Evolutionary conservation across 2,113 vertebrate species (phyloP).

Genomic region (Corythornis vintsioides): DNA sequence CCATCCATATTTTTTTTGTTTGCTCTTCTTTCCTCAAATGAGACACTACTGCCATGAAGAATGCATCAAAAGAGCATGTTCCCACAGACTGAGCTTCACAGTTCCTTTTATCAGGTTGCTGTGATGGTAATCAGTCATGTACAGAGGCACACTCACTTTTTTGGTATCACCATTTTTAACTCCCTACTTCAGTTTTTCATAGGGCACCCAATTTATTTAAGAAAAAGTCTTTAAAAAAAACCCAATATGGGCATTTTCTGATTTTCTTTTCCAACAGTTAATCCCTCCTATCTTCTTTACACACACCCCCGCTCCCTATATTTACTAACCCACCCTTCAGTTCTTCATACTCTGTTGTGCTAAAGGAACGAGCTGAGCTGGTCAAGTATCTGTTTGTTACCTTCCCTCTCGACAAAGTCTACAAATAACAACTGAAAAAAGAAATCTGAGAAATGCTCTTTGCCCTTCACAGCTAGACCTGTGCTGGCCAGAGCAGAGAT

Average conservation of each 20-base stretch:
- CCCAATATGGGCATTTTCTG: no score
- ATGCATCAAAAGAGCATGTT: neutral
- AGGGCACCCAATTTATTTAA: neutral
- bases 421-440: neutral
- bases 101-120: neutral
- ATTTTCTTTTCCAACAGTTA: neutral
- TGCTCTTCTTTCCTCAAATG: neutral
- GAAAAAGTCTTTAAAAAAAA: neutral
- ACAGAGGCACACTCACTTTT: fast-evolving
- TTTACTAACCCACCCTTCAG: neutral
- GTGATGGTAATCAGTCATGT: neutral
- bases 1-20: neutral
- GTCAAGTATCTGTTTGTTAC: neutral
- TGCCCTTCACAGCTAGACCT: neutral
- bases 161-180: neutral
- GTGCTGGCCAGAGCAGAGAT: neutral
- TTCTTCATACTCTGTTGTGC: neutral
- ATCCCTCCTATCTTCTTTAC: fast-evolving
- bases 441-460: neutral
- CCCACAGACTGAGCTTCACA: neutral
- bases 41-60: neutral
- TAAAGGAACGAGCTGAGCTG: neutral
- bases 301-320: neutral
- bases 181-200: neutral
- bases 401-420: neutral